Conservation (phyloP, 2,113 vertebrate species). For the Antigone vipio region DNA sequence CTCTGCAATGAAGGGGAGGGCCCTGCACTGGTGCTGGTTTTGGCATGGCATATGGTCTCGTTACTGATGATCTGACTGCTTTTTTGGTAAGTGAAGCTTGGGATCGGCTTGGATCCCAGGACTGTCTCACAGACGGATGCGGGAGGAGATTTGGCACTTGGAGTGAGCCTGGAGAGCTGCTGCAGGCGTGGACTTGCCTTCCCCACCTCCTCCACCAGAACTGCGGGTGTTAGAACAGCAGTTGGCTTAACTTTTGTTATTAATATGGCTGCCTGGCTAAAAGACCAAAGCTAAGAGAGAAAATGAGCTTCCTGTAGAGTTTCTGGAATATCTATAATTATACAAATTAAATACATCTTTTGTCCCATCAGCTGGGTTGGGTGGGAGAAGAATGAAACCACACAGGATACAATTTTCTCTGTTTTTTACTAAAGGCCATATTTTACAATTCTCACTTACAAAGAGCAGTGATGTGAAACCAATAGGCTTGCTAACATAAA, state of each 20-base stretch:
- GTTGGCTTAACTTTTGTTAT: background rate
- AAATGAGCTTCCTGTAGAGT: background rate
- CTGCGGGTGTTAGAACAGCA: background rate
- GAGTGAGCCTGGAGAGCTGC: background rate
- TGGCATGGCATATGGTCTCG: fast-evolving
- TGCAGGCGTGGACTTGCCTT: background rate
- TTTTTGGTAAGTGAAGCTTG: background rate
- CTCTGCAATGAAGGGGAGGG: background rate
- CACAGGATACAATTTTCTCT: background rate
- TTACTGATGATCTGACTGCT: background rate
- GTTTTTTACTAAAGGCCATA: background rate
- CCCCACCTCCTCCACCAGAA: background rate
- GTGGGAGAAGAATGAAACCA: constrained; percentile 16
- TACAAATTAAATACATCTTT: background rate
- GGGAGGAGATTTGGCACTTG: background rate
- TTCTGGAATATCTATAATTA: background rate
- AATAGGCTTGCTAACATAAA: background rate
- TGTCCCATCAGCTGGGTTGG: background rate
- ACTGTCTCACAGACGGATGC: background rate
- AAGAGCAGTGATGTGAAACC: background rate
- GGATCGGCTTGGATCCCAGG: background rate
- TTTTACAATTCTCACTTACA: background rate
- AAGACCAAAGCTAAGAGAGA: background rate
- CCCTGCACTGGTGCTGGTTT: background rate
- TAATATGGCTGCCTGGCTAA: background rate